Base-by-base conservation (phyloP, 2,113 vertebrate genomes). In the Pteruthius melanotis region DNA sequence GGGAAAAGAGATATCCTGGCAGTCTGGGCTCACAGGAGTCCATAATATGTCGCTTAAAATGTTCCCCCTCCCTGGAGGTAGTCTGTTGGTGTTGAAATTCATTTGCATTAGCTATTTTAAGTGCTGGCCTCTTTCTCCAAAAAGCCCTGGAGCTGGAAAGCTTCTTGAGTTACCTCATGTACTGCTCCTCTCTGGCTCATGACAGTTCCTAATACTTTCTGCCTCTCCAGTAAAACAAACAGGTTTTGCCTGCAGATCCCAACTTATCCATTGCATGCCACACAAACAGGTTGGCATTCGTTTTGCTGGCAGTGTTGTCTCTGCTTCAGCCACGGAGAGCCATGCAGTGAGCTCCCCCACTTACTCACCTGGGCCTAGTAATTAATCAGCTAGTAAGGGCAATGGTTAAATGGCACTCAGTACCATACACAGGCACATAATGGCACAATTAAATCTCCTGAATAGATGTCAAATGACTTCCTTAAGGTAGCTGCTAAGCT, bases 61-160 rank as follows among this genome's bases (percentile, higher is more conserved):
- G 57, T 82, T 66, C 44, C 12, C 49, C 5, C 50, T 95, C 71
- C 52, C 52, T 72, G 57, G 23, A 8, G 31, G 57, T 45, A 83
- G 53, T 68, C 44, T 82, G 17, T 23, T 60, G 37, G 14, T 92
- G 83, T 70, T 86, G 92, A 92, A 96, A 92, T 92, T 74, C 4
- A 69, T 90, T 85, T 90, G 71, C 78, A 60, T 79, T 89, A 66
- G 27, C 76, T 95, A 87, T 92, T 93, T 93, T 71, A 85, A 83
- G 83, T 30, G 50, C 71, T 61, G 33, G 45, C 33, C 69, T 94
- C 93, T 89, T 92, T 90, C 76, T 83, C 56, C 86, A 92, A 81
- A 89, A 94, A 78, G 88, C 68, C 92, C 86, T 74, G 76, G 64
- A 93, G 86, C 76, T 52, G 93, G 76, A 95, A 86, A 91, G 21